Conservation (phyloP, 2,797 vertebrate species). For the Girardinus metallicus region DNA sequence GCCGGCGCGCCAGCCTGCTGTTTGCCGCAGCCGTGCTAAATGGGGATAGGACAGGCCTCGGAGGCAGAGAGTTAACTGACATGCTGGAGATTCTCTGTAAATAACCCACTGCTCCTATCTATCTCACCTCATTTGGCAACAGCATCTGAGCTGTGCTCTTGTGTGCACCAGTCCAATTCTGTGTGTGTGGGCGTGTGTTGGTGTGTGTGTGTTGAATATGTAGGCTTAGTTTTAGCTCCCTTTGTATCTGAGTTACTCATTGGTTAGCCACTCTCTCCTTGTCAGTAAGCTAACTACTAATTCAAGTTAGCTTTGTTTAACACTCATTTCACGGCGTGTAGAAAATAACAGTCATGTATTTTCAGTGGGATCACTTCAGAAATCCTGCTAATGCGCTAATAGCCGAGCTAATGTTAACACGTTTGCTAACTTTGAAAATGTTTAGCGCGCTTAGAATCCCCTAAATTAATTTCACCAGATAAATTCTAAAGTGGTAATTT, state of each 20-base stretch:
- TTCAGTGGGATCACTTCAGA: background rate
- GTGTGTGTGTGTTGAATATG: conserved; percentile 21
- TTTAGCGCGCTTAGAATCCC: too few relatives aligned
- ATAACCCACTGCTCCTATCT: conserved; percentile 69
- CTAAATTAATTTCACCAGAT: too few relatives aligned
- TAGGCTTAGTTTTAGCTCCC: conserved; percentile 15
- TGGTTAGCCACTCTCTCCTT: conserved; percentile 25
- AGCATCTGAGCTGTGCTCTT: conserved; percentile 31
- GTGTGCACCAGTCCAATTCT: conserved; percentile 9
- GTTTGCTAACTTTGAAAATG: too few relatives aligned
- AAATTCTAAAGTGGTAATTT: too few relatives aligned
- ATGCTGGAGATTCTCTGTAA: conserved; percentile 74
- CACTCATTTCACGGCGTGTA: background rate
- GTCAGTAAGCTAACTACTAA: conserved; percentile 17
- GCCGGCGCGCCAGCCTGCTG: conserved; percentile 57
- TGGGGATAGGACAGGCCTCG: conserved; percentile 67
- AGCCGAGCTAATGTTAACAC: too few relatives aligned
- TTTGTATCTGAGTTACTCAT: conserved; percentile 20
- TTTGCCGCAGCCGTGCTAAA: conserved; percentile 67
- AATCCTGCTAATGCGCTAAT: too few relatives aligned
- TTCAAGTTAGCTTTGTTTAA: conserved; percentile 37
- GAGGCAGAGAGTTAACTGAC: conserved; percentile 70
- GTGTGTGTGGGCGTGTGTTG: background rate
- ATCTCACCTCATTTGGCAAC: conserved; percentile 66
- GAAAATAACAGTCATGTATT: background rate